Conservation (phyloP, 1,140 invertebrate genomes). For the Conus ventricosus region DNA sequence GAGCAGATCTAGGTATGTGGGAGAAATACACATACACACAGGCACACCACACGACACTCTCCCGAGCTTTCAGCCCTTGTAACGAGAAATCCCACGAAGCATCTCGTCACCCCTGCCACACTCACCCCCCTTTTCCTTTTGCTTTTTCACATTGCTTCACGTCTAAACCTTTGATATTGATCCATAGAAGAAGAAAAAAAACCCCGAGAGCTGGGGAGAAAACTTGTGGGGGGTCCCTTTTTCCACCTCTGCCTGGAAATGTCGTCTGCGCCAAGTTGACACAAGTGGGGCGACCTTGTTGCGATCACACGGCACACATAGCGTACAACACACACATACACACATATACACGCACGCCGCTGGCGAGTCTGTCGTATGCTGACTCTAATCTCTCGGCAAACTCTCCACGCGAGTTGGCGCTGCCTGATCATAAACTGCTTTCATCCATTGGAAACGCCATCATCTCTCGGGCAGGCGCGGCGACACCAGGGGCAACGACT, state of each 20-base stretch:
- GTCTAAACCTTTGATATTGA: not conserved
- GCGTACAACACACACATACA: conserved; percentile 18
- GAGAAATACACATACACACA: not conserved
- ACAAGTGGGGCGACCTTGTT: conserved; percentile 20
- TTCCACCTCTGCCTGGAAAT: conserved; percentile 9
- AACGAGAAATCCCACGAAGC: conserved; percentile 15
- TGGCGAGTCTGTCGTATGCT: not conserved
- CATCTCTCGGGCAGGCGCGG: not conserved
- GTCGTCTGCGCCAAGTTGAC: conserved; percentile 3
- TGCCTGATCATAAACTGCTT: not conserved
- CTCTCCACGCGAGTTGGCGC: not conserved
- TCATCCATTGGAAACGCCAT: not conserved
- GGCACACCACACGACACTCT: not conserved
- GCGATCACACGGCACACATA: conserved; percentile 24
- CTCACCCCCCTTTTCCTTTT: not conserved
- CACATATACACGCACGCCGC: not conserved
- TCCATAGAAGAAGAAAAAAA: not conserved
- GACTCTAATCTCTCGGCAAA: not conserved
- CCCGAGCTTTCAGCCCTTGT: not conserved
- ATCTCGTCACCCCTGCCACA: not conserved
- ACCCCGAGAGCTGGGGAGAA: not conserved
- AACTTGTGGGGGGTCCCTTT: conserved; percentile 24
- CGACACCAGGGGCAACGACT: not conserved
- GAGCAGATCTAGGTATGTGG: not conserved
- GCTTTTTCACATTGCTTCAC: not conserved